phyloP scores from a whole-genome alignment of 1,140 invertebrate genomes.

The Penaeus chinensis region DNA sequence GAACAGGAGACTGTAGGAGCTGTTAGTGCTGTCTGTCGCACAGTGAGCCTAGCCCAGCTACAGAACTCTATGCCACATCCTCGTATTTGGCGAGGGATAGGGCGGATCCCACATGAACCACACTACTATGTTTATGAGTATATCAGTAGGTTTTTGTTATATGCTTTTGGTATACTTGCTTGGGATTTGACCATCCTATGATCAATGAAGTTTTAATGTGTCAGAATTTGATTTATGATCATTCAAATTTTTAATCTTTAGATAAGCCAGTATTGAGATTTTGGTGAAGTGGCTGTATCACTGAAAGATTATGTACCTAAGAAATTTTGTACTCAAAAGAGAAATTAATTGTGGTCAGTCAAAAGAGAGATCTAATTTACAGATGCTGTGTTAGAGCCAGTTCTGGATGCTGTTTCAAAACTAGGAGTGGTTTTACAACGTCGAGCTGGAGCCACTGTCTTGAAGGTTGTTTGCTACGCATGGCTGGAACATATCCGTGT shows the following conservation, averaged over 20 bases:
- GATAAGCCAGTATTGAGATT: no score
- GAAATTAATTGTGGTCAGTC: no score
- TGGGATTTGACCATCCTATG: no score
- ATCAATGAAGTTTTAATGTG: no score
- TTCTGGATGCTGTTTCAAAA: constrained; percentile 77
- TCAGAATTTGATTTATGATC: no score
- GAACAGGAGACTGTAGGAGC: constrained; percentile 77
- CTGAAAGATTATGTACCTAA: no score
- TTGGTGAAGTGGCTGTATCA: no score
- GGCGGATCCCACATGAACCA: constrained; percentile 67
- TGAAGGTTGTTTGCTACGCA: constrained; percentile 84
- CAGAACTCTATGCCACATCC: constrained; percentile 81
- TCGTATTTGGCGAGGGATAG: constrained; percentile 74
- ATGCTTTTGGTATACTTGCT: constrained; percentile 16
- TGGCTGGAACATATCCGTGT: constrained; percentile 87
- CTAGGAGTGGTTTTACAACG: constrained; percentile 71
- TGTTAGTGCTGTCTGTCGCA: constrained; percentile 78
- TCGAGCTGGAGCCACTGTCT: constrained; percentile 78
- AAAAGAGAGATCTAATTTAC: constrained; percentile 64
- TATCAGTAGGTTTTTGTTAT: constrained; percentile 71
- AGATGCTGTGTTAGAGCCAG: constrained; percentile 81
- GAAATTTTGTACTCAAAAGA: no score
- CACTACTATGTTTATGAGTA: constrained; percentile 75
- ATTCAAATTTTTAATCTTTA: no score
- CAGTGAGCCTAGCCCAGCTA: constrained; percentile 79